Evolutionary conservation across 2,797 vertebrate species (phyloP), one percentile per base, ranked within the genome.

Genomic region (Limnodromus scolopaceus): DNA sequence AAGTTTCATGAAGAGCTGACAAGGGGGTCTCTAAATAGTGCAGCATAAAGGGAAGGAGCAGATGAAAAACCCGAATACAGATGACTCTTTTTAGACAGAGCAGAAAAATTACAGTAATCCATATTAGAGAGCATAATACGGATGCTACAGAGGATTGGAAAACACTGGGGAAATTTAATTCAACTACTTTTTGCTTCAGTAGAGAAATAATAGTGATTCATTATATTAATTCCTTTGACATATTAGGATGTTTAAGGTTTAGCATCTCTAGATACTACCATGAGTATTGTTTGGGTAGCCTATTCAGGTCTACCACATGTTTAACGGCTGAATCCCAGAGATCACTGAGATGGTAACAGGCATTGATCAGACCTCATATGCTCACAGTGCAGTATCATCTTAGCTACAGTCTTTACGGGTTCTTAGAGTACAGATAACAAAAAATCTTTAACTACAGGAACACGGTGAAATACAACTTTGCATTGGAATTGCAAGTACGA

Each of bases 101-200:
- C 34, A 83, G 74, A 82, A 96, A 89, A 94, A 77, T 74, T 65
- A 74, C 13, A 71, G 53, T 64, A 80, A 94, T 87, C 51, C 55
- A 20, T 82, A 77, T 70, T 55, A 93, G 43, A 65, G 19, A 87
- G 23, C 32, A 60, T 77, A 80, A 92, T 64, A 34, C 0, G 1
- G 68, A 76, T 79, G 43, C 55, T 89, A 10, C 45, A 53, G 55
- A 76, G 81, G 64, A 46, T 48, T 93, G 81, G 32, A 39, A 94
- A 92, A 89, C 86, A 66, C 78, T 25, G 38, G 80, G 78, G 68
- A 87, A 85, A 94, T 80, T 83, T 82, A 94, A 85, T 87, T 92
- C 68, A 74, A 27, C 82, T 82, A 49, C 38, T 48, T 85, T 82
- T 91, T 87, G 48, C 68, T 95, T 48, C 39, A 85, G 22, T 5